A percentile compares a stretch with the other conserved stretches of the same genome.
Conservation (phyloP, 2,797 vertebrate species). For the Meda fulgida region DNA sequence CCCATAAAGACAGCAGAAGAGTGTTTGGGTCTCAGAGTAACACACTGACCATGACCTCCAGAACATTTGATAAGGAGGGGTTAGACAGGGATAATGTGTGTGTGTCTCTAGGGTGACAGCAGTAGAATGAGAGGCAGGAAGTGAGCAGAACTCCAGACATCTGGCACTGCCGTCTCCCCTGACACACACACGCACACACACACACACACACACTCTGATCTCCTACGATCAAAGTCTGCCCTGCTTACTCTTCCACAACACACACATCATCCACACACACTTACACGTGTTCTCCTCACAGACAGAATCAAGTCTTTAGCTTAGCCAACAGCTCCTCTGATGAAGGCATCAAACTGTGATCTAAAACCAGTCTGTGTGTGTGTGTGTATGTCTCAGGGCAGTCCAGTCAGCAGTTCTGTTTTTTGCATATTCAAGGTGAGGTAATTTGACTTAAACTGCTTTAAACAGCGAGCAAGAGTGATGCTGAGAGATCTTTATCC, state of each 20-base stretch:
- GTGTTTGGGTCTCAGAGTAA: constrained; percentile 69
- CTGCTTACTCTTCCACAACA: constrained; percentile 76
- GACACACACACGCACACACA: constrained; percentile 58
- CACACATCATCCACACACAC: constrained; percentile 61
- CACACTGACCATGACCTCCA: constrained; percentile 63
- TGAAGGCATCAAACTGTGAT: constrained; percentile 38
- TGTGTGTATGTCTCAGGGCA: constrained; percentile 19
- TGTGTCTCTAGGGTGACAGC: constrained; percentile 66
- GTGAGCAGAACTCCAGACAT: constrained; percentile 80
- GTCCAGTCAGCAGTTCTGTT: constrained; percentile 24
- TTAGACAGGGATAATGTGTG: constrained; percentile 51
- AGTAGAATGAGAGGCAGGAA: constrained; percentile 80
- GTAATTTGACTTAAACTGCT: constrained; percentile 27
- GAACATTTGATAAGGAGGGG: constrained; percentile 45
- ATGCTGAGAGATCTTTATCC: constrained; percentile 40
- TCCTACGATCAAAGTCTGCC: constrained; percentile 80
- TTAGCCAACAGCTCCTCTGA: constrained; percentile 31
- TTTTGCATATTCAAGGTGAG: constrained; percentile 42
- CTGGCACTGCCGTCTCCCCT: constrained; percentile 77
- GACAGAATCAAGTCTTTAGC: constrained; percentile 22
- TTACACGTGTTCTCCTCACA: constrained; percentile 34
- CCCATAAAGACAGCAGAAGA: constrained; percentile 65
- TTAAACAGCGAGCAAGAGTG: constrained; percentile 11
- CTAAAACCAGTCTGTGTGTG: constrained; percentile 3
- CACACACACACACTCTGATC: constrained; percentile 73